These are phyloP conservation scores for Phalacrocorax brasilianus DNA, from an alignment of 2,113 vertebrate genomes.

Conservation along the genomic window DNA sequence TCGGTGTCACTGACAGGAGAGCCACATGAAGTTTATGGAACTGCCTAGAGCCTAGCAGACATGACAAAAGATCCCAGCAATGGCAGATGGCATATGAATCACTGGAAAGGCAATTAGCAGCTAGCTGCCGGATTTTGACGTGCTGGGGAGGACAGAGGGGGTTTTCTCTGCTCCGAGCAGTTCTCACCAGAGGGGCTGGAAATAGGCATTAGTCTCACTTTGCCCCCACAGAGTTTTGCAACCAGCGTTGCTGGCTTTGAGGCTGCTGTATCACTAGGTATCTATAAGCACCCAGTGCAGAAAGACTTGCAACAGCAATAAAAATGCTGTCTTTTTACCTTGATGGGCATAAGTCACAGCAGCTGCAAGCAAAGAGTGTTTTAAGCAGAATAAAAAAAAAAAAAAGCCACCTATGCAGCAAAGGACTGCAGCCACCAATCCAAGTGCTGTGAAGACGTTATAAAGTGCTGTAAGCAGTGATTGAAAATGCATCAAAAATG, in stretches of 20 bases:
- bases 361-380: background rate
- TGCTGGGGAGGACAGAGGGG: constrained; percentile 33
- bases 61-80: constrained; percentile 45
- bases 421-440: background rate
- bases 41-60: background rate
- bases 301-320: constrained; percentile 45
- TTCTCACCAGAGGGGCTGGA: constrained; percentile 41
- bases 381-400: background rate
- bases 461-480: background rate
- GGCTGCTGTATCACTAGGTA: background rate
- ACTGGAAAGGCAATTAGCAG: constrained; percentile 64
- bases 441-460: background rate
- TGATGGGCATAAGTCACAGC: background rate
- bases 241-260: background rate
- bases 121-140: constrained; percentile 55
- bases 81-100: constrained; percentile 66
- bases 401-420: background rate
- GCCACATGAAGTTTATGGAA: constrained; percentile 16
- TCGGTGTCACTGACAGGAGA: constrained; percentile 15
- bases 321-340: background rate
- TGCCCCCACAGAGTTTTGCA: constrained; percentile 16
- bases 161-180: constrained; percentile 42
- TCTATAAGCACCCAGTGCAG: background rate
- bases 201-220: constrained; percentile 43
- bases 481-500: constrained; percentile 27